These are phyloP conservation scores for Synchiropus splendidus DNA, from an alignment of 2,113 vertebrate genomes.

Conservation along the genomic window DNA sequence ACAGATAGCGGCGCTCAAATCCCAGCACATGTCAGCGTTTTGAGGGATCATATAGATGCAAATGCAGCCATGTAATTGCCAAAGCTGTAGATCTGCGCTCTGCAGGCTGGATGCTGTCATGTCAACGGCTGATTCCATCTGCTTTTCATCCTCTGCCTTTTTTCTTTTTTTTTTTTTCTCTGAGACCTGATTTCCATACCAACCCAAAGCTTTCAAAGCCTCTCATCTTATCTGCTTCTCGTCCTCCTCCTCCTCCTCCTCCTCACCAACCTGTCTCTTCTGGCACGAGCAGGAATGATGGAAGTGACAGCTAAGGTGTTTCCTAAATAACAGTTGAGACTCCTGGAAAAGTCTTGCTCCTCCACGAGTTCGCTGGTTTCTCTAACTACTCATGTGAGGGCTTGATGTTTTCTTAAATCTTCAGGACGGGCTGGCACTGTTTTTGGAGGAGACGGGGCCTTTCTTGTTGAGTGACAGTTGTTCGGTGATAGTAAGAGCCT, in stretches of 20 bases:
- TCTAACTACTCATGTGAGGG: no score
- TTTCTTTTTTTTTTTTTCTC: constrained; percentile 2
- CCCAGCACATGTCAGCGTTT: constrained; percentile 43
- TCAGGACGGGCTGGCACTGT: no score
- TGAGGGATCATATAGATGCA: constrained; percentile 61
- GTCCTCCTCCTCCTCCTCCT: constrained; percentile 9
- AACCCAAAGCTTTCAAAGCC: constrained; percentile 34
- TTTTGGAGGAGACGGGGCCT: no score
- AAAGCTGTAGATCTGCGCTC: constrained; percentile 32
- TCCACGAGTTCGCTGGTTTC: no score
- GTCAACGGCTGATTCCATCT: constrained; percentile 43
- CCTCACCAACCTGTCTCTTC: constrained; percentile 21
- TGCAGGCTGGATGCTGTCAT: constrained; percentile 40
- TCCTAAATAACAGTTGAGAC: constrained; percentile 26
- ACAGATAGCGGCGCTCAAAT: constrained; percentile 29
- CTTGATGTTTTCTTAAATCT: no score
- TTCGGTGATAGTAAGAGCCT: no score
- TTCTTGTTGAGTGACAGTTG: no score
- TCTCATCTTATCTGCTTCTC: constrained; percentile 33
- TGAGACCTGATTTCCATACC: constrained; percentile 51
- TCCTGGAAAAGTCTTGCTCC: no score
- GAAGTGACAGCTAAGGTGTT: constrained; percentile 36
- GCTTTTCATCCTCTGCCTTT: constrained; percentile 31
- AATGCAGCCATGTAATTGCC: constrained; percentile 53
- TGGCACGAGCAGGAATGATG: constrained; percentile 29